Evolutionary conservation across 2,797 vertebrate species (phyloP).

Genomic region (Salarias fasciatus): DNA sequence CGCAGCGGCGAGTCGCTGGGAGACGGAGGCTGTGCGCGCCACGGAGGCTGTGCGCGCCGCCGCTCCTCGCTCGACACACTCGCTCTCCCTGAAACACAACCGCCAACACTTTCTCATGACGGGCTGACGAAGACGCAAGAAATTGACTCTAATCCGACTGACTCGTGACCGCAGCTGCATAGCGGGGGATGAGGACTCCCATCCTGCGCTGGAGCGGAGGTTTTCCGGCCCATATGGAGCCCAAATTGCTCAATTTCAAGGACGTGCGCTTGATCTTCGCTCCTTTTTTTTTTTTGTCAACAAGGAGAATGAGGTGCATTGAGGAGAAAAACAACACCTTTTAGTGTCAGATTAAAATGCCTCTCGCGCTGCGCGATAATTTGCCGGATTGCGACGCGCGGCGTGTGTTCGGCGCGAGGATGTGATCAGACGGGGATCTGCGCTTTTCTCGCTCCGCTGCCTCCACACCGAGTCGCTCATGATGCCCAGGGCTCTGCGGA

Average conservation of each 20-base stretch:
- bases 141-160: too few relatives aligned
- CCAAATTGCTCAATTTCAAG: constrained; percentile 46
- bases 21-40: constrained; percentile 28
- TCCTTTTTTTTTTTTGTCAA: too few relatives aligned
- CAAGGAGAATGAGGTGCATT: constrained; percentile 6
- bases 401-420: constrained; percentile 43
- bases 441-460: constrained; percentile 44
- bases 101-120: not conserved
- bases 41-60: constrained; percentile 27
- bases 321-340: not conserved
- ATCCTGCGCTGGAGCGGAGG: not conserved
- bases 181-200: not conserved
- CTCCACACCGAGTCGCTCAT: constrained; percentile 56
- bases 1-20: constrained; percentile 54
- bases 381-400: constrained; percentile 20
- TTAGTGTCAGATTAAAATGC: too few relatives aligned
- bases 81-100: constrained; percentile 2
- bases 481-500: constrained; percentile 89
- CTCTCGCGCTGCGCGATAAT: constrained; percentile 4
- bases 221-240: constrained; percentile 13
- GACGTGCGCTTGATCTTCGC: constrained; percentile 29
- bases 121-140: not conserved
- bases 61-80: constrained; percentile 8
- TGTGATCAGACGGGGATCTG: constrained; percentile 60
- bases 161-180: too few relatives aligned